These are phyloP conservation scores for Danio jaintianensis DNA, from an alignment of 2,797 vertebrate species.

Conservation along the genomic window DNA sequence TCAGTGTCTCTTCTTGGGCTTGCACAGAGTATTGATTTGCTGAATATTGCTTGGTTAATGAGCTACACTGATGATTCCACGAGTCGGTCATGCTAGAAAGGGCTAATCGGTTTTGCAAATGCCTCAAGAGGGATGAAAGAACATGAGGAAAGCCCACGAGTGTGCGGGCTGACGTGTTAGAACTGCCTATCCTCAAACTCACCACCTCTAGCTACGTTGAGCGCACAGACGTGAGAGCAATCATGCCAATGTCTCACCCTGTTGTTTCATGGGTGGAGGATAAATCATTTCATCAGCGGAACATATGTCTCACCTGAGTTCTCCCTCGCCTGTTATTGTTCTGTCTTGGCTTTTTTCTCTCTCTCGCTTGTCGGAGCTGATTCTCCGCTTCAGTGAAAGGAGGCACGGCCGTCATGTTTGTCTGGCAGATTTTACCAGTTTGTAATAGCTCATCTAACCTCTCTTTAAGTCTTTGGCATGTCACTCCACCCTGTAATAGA, in stretches of 20 bases:
- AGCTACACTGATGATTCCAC: slow-evolving; percentile 33
- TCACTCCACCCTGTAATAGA: slow-evolving; percentile 3
- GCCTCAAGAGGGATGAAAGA: slow-evolving; percentile 1
- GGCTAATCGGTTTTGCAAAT: slow-evolving; percentile 19
- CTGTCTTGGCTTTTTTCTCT: slow-evolving; percentile 15
- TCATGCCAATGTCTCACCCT: slow-evolving; percentile 19
- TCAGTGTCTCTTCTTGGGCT: slow-evolving; percentile 9
- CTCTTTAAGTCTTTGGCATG: slow-evolving; percentile 15
- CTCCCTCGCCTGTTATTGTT: slow-evolving; percentile 19
- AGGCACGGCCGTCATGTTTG: slow-evolving; percentile 15
- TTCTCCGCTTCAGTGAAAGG: slow-evolving; percentile 31
- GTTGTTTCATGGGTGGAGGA: slow-evolving; percentile 28
- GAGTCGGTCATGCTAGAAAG: slow-evolving; percentile 8
- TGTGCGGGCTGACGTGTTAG: slow-evolving; percentile 5
- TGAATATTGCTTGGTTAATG: slow-evolving; percentile 45
- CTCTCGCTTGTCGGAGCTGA: slow-evolving; percentile 21
- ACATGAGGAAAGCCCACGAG: neutral
- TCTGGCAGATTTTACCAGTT: slow-evolving; percentile 15
- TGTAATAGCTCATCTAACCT: slow-evolving; percentile 19
- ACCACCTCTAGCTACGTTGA: slow-evolving; percentile 7
- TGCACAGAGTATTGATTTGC: slow-evolving; percentile 45
- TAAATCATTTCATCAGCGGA: slow-evolving; percentile 28
- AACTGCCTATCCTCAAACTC: slow-evolving; percentile 25
- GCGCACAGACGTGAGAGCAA: slow-evolving; percentile 9
- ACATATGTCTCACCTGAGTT: slow-evolving; percentile 36